These are phyloP conservation scores for Nephrotoma guestfalica DNA, from an alignment of 2,888 invertebrate species.

Conservation along the genomic window DNA sequence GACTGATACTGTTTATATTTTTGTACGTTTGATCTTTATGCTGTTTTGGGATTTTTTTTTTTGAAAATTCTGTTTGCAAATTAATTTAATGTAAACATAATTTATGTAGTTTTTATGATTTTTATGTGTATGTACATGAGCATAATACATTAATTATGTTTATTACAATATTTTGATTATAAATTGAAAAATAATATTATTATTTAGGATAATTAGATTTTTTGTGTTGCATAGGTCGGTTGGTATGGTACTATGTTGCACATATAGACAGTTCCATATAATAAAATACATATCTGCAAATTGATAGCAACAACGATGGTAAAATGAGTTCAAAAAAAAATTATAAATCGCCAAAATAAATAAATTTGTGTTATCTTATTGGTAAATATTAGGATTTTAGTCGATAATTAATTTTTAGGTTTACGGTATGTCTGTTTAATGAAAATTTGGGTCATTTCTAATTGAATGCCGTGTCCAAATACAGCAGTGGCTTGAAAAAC, in stretches of 20 bases:
- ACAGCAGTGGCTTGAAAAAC: too few species aligned
- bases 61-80: background rate
- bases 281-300: background rate
- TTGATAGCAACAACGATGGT: background rate
- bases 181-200: background rate
- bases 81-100: background rate
- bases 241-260: background rate
- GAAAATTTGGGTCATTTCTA: too few species aligned
- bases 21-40: background rate
- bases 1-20: background rate
- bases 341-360: background rate
- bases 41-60: background rate
- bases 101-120: background rate
- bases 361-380: background rate
- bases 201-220: background rate
- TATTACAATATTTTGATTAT: background rate
- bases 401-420: background rate
- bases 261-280: background rate
- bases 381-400: background rate
- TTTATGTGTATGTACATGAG: background rate
- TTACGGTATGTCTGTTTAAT: background rate
- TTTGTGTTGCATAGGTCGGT: background rate
- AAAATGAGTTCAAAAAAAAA: background rate
- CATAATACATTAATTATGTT: background rate
- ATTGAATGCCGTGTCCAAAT: too few species aligned